Conservation (phyloP, 2,797 vertebrate genomes). For the Lacerta agilis region DNA sequence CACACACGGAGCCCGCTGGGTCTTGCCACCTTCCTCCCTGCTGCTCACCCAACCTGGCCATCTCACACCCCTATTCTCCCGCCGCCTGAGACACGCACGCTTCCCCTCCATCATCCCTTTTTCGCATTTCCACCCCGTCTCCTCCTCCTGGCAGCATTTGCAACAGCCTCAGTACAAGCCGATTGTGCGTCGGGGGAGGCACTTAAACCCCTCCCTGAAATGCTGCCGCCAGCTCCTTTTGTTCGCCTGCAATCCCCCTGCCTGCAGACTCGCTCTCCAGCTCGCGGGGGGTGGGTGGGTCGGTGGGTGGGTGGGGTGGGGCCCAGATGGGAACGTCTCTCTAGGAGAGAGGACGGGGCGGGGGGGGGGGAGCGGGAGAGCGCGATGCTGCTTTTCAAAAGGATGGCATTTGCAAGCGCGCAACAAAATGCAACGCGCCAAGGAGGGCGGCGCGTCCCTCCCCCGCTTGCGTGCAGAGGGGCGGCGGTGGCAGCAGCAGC, state of each 20-base stretch:
- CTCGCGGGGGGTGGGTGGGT: neutral
- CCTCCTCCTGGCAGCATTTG: neutral
- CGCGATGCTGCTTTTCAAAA: neutral
- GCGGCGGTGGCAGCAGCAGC: neutral
- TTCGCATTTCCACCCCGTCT: neutral
- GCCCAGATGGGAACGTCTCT: neutral
- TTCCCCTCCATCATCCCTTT: neutral
- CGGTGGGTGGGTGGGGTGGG: neutral
- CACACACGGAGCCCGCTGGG: neutral
- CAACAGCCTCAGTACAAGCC: neutral
- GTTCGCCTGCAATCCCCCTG: neutral
- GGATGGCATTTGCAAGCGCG: neutral
- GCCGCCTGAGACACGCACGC: too few species aligned
- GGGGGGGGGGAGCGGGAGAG: too few species aligned
- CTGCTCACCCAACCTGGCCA: neutral
- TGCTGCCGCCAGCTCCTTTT: conserved; percentile 16
- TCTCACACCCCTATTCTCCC: neutral
- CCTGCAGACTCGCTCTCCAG: neutral
- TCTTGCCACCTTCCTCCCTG: neutral
- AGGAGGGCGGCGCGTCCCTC: neutral
- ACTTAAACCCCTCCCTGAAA: neutral
- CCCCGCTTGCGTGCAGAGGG: neutral
- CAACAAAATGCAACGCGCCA: neutral
- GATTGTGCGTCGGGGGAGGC: neutral
- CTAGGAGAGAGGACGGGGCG: too few species aligned